Evolutionary conservation across 2,888 invertebrate genomes (phyloP).

Genomic region (Acanthosoma haemorrhoidale): DNA sequence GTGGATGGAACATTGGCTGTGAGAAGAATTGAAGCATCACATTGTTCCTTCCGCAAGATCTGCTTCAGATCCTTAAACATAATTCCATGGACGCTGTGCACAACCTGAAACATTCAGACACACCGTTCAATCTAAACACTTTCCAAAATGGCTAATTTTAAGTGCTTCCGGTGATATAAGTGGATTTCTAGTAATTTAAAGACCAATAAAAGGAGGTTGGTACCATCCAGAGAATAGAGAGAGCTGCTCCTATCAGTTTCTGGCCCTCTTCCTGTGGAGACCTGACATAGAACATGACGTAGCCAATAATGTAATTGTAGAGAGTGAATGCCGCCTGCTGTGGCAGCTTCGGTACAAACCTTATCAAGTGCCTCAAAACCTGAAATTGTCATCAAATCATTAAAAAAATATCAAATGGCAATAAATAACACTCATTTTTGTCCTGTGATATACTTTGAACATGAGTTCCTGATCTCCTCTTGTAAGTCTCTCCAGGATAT

Average conservation of each 20-base stretch:
- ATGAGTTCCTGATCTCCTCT: slow-evolving; percentile 89
- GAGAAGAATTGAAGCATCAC: slow-evolving; percentile 93
- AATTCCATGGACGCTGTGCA: slow-evolving; percentile 96
- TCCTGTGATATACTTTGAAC: slow-evolving; percentile 59
- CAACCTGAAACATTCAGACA: slow-evolving; percentile 67
- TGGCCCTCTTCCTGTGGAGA: slow-evolving; percentile 94
- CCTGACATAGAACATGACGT: slow-evolving; percentile 98
- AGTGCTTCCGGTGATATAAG: too few species aligned
- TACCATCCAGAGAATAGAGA: slow-evolving; percentile 95
- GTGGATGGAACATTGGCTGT: slow-evolving; percentile 99
- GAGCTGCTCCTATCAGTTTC: slow-evolving; percentile 86
- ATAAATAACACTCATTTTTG: neutral
- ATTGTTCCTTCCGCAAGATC: slow-evolving; percentile 96
- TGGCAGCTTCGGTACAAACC: slow-evolving; percentile 87
- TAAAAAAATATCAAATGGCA: neutral
- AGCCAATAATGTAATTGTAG: slow-evolving; percentile 98
- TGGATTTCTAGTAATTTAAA: too few species aligned
- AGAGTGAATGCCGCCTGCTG: slow-evolving; percentile 96
- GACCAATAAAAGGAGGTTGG: too few species aligned
- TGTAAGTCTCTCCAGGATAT: slow-evolving; percentile 91
- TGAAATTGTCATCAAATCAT: neutral
- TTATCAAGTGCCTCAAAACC: slow-evolving; percentile 79
- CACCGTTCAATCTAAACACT: too few species aligned
- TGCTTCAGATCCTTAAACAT: slow-evolving; percentile 99
- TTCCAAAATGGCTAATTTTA: too few species aligned